Percentiles rank a stretch among this genome's conserved stretches.
Evolutionary conservation across 2,888 invertebrate genomes (phyloP).

Genomic region (Acanthosepion lycidas): DNA sequence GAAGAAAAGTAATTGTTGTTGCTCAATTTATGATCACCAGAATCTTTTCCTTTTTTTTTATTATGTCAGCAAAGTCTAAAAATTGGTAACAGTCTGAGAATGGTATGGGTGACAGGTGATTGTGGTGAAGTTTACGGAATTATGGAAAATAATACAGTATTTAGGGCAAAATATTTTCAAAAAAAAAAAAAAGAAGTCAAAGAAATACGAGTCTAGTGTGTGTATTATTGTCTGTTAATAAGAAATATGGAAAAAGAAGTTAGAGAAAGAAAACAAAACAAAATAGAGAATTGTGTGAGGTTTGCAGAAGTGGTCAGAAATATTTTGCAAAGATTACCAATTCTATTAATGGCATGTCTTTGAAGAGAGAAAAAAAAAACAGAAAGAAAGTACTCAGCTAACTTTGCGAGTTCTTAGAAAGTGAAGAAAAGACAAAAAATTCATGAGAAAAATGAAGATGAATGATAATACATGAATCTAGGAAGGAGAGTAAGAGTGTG

Average conservation of each 20-base stretch:
- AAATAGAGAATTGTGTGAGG: neutral
- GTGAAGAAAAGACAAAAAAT: too few relatives aligned
- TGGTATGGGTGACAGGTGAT: neutral
- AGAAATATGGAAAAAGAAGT: neutral
- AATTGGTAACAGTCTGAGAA: neutral
- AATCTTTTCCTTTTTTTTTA: neutral
- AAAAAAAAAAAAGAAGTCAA: neutral
- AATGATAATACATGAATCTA: too few relatives aligned
- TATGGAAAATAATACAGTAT: neutral
- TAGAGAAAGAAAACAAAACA: neutral
- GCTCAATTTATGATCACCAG: neutral
- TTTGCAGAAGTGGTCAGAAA: neutral
- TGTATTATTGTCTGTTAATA: neutral
- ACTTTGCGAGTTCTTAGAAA: neutral
- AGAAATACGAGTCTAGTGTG: neutral
- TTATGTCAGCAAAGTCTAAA: neutral
- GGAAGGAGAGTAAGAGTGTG: too few relatives aligned
- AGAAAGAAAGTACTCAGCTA: neutral
- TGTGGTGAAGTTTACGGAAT: neutral
- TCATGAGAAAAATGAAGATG: too few relatives aligned
- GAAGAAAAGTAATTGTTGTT: neutral
- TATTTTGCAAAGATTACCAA: neutral
- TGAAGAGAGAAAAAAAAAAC: neutral
- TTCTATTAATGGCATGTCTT: neutral
- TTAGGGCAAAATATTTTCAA: neutral